Base-by-base conservation (phyloP, 2,797 vertebrate species). In the Periophthalmus magnuspinnatus region DNA sequence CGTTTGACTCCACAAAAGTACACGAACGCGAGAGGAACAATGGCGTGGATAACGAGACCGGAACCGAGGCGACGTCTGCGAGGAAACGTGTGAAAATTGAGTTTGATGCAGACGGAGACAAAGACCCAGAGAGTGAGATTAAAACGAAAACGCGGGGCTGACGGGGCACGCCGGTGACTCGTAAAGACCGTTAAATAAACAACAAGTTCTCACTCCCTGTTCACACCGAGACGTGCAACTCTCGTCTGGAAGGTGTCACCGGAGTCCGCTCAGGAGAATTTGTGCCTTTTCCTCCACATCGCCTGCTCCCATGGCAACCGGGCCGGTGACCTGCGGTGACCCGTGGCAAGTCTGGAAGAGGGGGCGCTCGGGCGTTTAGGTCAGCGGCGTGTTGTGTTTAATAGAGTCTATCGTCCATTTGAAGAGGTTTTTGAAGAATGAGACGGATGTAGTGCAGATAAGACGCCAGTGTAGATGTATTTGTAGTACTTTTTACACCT, bases 181-280 rank as follows among this genome's bases (percentile, higher is more conserved):
- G 83, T 83, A 87, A 63, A 76, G 82, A 81, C 85, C 87, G 90
- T 88, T 81, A 88, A 90, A 91, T 90, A 90, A 90, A 89, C 82
- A 90, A 89, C 88, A 89, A 86, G 84, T 90, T 90, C 89, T 82
- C 90, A 88, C 88, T 89, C 83, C 83, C 69, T 77, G 80, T 90
- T 90, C 88, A 80, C 89, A 89, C 90, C 82, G 71, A 74, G 83
- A 88, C 81, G 87, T 89, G 84, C 83, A 86, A 89, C 88, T 89
- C 87, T 68, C 55, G 50, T 80, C 24, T 16, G 78, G 78, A 77
- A 86, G 85, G 89, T 88, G 86, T 86, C 85, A 83, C 84, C 76
- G 59, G 82, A 68, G 63, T 24, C 14, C 5, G 77, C 82, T 74
- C 67, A 9, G 81, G 80, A 88, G 76, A 80, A 79, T 80, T 83